These are phyloP conservation scores for Rambutsinella grinnellia DNA, from an alignment of 2,888 invertebrate genomes.

Conservation along the genomic window DNA sequence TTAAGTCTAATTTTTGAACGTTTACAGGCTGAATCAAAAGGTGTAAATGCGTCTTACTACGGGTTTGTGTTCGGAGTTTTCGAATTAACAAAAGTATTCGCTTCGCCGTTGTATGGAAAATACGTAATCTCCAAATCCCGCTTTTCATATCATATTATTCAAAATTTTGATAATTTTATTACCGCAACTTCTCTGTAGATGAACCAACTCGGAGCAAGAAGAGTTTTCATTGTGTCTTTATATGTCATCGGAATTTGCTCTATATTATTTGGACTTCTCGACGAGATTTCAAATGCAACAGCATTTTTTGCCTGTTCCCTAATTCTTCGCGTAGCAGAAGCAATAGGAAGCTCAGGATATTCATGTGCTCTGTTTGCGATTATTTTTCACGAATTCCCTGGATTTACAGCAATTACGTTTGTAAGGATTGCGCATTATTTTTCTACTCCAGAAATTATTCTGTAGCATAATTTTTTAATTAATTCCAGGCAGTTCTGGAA, in stretches of 20 bases:
- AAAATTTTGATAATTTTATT: no score
- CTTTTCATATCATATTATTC: neutral
- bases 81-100: constrained; percentile 84
- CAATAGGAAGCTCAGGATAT: constrained; percentile 86
- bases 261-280: constrained; percentile 79
- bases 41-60: constrained; percentile 84
- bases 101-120: constrained; percentile 86
- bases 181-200: constrained; percentile 43
- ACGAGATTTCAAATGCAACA: constrained; percentile 67
- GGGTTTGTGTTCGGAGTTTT: constrained; percentile 90
- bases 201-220: constrained; percentile 47
- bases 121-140: constrained; percentile 71
- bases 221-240: constrained; percentile 81
- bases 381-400: constrained; percentile 88
- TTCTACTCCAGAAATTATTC: neutral
- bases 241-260: constrained; percentile 86
- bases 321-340: constrained; percentile 83
- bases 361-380: constrained; percentile 89
- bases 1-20: constrained; percentile 13
- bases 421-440: constrained; percentile 44
- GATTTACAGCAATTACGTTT: constrained; percentile 79
- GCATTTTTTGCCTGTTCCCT: constrained; percentile 85
- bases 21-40: constrained; percentile 84
- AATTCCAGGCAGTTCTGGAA: constrained; percentile 67
- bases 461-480: neutral